Base-by-base conservation (phyloP, 2,888 invertebrate genomes). In the Halictus ligatus region DNA sequence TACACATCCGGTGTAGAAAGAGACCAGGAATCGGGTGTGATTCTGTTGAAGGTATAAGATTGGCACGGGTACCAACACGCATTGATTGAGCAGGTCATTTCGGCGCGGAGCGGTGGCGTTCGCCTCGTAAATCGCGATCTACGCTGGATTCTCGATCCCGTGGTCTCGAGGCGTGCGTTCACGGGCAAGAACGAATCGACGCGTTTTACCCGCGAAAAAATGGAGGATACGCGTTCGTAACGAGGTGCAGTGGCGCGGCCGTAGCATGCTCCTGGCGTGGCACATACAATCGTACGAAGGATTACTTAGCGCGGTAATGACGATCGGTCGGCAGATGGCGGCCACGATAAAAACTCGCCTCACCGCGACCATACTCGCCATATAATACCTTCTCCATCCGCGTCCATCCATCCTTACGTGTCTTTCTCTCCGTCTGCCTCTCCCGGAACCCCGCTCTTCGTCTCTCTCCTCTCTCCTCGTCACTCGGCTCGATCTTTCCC, bases 271-370 rank as follows among this genome's bases (percentile, higher is more conserved):
- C 75, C 76, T 78, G 88, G 85, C 79, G 88, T 84, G 86, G 88
- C 88, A 83, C 87, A 83, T 83, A 80, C 85, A 86, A 64, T 88
- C 88, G 85, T 88, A 88, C 90, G 89, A 91, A 87, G 93, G 92
- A 94, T 94, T 92, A 93, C 93, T 93, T 94, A 94, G 93, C 92
- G 90, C 92, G 92, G 94, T 94, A 94, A 94, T 94, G 94, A 94
- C 94, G 94, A 94, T 94, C 93, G 92, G 92, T 91, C 89, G 93
- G 93, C 93, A 94, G 94, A 95, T 95, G 94, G 94, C 93, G 92
- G 93, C 88, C 89, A 88, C 90, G 94, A 94, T 95, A 94, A 94
- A 94, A 94, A 94, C 94, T 94, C 91, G 93, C 92, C 92, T 92
- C 88, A 89, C 92, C 88, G 87, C 91, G 86, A 85, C 85, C 86